Conservation (phyloP, 2,888 invertebrate species). For the Drosophila kuntzei region DNA sequence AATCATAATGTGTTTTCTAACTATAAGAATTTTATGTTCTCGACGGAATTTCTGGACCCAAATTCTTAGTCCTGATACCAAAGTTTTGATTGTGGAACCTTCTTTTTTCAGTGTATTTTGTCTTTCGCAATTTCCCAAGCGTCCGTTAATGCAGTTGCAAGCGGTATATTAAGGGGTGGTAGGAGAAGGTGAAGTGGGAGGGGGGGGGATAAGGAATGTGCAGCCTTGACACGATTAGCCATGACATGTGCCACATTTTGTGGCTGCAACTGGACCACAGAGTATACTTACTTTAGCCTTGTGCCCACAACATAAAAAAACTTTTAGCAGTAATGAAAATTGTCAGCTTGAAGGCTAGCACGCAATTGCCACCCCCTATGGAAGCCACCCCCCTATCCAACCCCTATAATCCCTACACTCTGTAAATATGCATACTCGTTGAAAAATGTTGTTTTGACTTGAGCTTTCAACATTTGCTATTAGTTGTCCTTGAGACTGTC, state of each 20-base stretch:
- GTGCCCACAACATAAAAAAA: conserved; percentile 27
- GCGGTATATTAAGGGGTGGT: not conserved
- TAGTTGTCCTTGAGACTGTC: conserved; percentile 46
- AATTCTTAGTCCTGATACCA: too few species aligned
- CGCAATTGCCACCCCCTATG: conserved; percentile 23
- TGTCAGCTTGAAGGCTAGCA: conserved; percentile 42
- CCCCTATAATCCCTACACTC: not conserved
- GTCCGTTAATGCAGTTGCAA: conserved; percentile 14
- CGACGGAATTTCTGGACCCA: too few species aligned
- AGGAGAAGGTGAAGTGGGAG: not conserved
- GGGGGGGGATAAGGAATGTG: not conserved
- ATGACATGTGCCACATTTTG: conserved; percentile 43
- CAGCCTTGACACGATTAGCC: conserved; percentile 74
- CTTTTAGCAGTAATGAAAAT: conserved; percentile 41
- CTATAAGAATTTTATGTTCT: too few species aligned
- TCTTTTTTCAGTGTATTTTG: too few species aligned
- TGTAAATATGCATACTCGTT: conserved; percentile 1
- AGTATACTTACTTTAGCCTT: conserved; percentile 29
- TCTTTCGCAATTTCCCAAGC: not conserved
- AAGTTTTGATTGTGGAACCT: too few species aligned
- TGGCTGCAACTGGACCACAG: conserved; percentile 31
- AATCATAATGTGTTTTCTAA: too few species aligned
- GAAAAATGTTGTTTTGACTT: conserved; percentile 11
- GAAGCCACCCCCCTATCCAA: not conserved
- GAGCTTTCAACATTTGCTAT: conserved; percentile 11